Evolutionary conservation across 2,113 vertebrate genomes (phyloP), one percentile per base, ranked within the genome.

Genomic region (Campylorhamphus procurvoides): DNA sequence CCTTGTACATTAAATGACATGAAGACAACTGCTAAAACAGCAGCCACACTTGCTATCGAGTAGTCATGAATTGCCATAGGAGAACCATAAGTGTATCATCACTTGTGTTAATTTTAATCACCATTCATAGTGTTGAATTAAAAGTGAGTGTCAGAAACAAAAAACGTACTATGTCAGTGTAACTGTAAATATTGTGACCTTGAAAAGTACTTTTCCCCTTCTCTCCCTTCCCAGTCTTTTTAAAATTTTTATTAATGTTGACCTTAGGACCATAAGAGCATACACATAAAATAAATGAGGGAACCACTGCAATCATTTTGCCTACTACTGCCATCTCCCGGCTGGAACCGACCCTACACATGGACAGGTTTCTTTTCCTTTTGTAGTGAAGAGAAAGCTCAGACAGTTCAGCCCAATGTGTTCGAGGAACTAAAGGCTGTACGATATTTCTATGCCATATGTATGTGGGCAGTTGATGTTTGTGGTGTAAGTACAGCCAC

Each of bases 291-390:
- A 25, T 20, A n/a, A 39, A 25, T 4, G 59, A 53, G 35, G 42
- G 46, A 50, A 35, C 4, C 13, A 5, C 28, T 29, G 67, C 49
- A 12, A 0, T 83, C 59, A 0, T 33, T 78, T 60, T 86, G 89
- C 66, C 68, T 90, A 0, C 56, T 95, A 83, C 94, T 94, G 94
- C 95, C 96, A 95, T 71, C 96, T 96, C 72, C 87, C 13, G 94
- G 84, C 68, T 78, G 60, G 55, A 84, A 15, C 44, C 2, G 3
- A 59, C 76, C 67, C 76, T 63, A 2, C 33, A 3, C 2, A 55
- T 0, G 24, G 49, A 17, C 66, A n/a, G 42, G 39, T 10, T 84
- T 55, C 37, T 68, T 68, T 60, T 53, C 67, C 50, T 60, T 40
- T 67, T 74, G 58, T 20, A 7, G 35, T 4, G 60, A 31, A 31